Conservation (phyloP, 2,797 vertebrate species). For the Oophaga sylvatica region DNA sequence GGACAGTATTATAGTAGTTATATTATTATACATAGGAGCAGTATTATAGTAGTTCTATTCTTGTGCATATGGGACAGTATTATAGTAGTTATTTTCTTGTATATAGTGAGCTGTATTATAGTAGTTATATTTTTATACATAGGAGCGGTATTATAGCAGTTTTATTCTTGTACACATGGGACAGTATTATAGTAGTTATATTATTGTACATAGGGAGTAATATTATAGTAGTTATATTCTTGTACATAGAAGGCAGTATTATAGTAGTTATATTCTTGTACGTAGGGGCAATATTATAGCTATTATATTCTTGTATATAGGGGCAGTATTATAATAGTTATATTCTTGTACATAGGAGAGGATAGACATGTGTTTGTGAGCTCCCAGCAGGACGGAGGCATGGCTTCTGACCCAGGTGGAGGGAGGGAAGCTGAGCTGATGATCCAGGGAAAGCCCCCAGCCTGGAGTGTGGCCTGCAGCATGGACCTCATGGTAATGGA, state of each 20-base stretch:
- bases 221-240: constrained; percentile 13
- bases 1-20: background rate
- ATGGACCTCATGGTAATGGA: no score
- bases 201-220: background rate
- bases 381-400: no score
- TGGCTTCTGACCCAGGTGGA: no score
- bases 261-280: constrained; percentile 1
- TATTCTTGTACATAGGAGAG: background rate
- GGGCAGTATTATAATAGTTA: constrained; percentile 5
- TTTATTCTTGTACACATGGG: background rate
- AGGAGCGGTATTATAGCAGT: constrained; percentile 9
- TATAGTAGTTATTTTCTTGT: constrained; percentile 1
- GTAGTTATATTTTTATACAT: background rate
- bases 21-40: background rate
- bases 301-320: background rate
- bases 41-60: background rate
- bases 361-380: no score
- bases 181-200: constrained; percentile 6
- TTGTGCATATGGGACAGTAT: background rate
- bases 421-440: no score
- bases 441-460: no score
- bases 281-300: background rate
- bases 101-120: background rate
- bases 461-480: no score
- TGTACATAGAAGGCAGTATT: background rate